Evolutionary conservation across 1,140 invertebrate species (phyloP), one percentile per base, ranked within the genome.

Genomic region (Phymastichus coffea): DNA sequence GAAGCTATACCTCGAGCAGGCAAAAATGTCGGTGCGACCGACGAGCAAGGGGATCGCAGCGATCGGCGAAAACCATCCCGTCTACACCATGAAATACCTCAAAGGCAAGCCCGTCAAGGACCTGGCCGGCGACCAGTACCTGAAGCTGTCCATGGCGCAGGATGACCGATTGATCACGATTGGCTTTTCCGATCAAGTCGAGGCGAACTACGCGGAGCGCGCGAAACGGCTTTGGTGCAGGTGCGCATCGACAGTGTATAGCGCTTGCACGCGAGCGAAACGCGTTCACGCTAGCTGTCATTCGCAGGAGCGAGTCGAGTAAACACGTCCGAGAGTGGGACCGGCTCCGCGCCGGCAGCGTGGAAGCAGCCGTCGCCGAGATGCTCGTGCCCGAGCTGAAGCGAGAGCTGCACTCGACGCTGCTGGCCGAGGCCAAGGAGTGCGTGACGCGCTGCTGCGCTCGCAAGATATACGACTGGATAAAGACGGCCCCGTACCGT

Each of bases 301-400:
- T 94, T 73, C 88, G 91, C 60, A 86, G 87, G 70, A 97, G 99
- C 80, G 97, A 98, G 76, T 99, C 97, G 75, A 95, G 92, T 67
- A 93, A 94, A 66, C 89, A 91, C 65, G 96, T 98, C 1, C 91
- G 97, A 71, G 92, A 96, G 60, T 99, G 98, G 98, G 99, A 99
- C 75, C 83, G 88, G 0, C 71, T 98, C 44, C 82, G 97, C 28
- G 86, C 86, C 0, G 88, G 94, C 65, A 92, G 93, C 57, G 88
- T 99, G 0, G 90, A 95, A 64, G 81, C 92, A 47, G 94, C 96
- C 0, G 81, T 98, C 8, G 91, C 85, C 7, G 89, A 92, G 63
- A 91, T 97, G 74, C 84, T 99, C 0, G 89, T 94, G 69, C 95
- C 95, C 0, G 90, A 92, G 68, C 83, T 99, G 63, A 85, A 91